These are phyloP conservation scores for Stictocephala bisonia DNA, from an alignment of 2,888 invertebrate species.

Conservation along the genomic window DNA sequence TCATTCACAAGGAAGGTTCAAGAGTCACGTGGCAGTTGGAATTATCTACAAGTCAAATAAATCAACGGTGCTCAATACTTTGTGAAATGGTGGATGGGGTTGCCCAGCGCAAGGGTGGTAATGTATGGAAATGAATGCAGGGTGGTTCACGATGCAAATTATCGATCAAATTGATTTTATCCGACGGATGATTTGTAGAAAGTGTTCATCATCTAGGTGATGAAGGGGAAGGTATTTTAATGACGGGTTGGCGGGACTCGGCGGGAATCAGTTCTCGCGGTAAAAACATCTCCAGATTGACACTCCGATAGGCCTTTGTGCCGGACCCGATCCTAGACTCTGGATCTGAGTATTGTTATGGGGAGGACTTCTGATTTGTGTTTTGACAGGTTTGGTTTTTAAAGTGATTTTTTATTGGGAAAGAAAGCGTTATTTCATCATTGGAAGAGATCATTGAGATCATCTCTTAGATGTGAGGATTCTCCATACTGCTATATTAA, in stretches of 20 bases:
- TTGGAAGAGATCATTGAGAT: too few relatives aligned
- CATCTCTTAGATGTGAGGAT: too few relatives aligned
- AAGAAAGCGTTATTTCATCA: too few relatives aligned
- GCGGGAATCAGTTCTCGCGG: not conserved
- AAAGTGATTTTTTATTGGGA: too few relatives aligned
- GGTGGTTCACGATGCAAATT: slow-evolving; percentile 35
- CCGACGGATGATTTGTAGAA: slow-evolving; percentile 42
- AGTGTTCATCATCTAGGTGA: slow-evolving; percentile 38
- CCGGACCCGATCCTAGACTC: slow-evolving; percentile 17
- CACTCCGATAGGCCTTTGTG: slow-evolving; percentile 31
- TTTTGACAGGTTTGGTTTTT: slow-evolving; percentile 35
- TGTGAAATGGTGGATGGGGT: not conserved
- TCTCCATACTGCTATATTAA: too few relatives aligned
- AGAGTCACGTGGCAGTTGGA: not conserved
- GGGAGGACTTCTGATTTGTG: slow-evolving; percentile 22
- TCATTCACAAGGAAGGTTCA: not conserved
- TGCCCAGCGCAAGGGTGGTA: slow-evolving; percentile 23
- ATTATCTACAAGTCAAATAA: slow-evolving; percentile 32
- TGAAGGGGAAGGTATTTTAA: slow-evolving; percentile 35
- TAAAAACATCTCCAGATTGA: slow-evolving; percentile 17
- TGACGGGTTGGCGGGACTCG: slow-evolving; percentile 4
- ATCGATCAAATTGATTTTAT: slow-evolving; percentile 43
- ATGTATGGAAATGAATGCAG: slow-evolving; percentile 39
- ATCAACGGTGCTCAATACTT: not conserved
- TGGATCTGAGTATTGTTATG: slow-evolving; percentile 1